Conservation (phyloP, 2,113 vertebrate genomes). For the Aegithalos caudatus region DNA sequence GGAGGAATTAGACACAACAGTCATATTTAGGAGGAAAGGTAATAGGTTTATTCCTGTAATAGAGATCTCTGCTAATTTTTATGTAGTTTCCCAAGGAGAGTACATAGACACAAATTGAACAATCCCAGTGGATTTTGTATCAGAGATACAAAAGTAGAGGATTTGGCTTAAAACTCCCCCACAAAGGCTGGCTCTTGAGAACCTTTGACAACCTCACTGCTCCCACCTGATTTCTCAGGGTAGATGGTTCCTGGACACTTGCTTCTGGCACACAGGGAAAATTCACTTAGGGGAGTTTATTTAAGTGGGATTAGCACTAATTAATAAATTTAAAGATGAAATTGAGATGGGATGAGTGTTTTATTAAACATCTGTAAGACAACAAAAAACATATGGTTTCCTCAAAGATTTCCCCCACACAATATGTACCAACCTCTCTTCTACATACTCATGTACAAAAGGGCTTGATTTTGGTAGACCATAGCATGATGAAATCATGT, state of each 20-base stretch:
- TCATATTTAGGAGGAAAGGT: not conserved
- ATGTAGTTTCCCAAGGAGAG: not conserved
- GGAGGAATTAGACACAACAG: not conserved
- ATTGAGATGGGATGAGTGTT: not conserved
- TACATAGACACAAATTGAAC: not conserved
- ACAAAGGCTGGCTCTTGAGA: not conserved
- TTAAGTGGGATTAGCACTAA: not conserved
- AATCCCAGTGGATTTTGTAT: not conserved
- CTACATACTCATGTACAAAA: not conserved
- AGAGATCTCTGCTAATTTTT: not conserved
- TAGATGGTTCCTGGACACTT: not conserved
- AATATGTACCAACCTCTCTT: not conserved
- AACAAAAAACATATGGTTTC: not conserved
- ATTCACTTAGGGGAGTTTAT: not conserved
- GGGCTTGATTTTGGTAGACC: not conserved
- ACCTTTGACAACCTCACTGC: not conserved
- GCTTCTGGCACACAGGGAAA: not conserved
- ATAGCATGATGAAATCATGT: not conserved
- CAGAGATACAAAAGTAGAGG: not conserved
- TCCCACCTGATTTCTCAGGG: not conserved
- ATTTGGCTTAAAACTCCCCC: not conserved
- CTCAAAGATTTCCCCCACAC: not conserved
- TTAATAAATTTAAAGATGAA: not conserved
- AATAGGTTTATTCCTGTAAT: not conserved
- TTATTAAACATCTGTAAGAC: not conserved